phyloP scores from a whole-genome alignment of 1,140 invertebrate species.

The Aricia agestis region DNA sequence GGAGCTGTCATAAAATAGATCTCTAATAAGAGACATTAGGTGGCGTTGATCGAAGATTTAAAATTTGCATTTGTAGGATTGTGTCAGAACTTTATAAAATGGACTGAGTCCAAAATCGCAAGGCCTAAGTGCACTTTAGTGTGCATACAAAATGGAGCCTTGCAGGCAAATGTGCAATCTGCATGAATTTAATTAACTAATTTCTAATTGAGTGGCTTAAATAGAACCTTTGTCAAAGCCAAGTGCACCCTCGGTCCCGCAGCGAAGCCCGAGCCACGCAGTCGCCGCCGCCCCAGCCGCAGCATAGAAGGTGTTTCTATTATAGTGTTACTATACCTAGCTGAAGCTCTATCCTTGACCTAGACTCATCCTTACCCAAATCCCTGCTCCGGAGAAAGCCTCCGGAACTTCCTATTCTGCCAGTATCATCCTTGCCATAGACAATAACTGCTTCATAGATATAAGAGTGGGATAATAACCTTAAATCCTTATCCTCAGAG shows the following conservation, averaged over 20 bases:
- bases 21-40: no score
- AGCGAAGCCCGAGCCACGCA: background rate
- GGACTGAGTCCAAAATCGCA: background rate
- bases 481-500: background rate
- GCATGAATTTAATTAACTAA: constrained; percentile 7
- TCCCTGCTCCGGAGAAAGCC: background rate
- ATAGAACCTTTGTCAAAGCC: constrained; percentile 11
- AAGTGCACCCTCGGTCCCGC: constrained; percentile 7
- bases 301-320: constrained; percentile 16
- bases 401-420: background rate
- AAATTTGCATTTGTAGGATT: no score
- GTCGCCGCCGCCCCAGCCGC: background rate
- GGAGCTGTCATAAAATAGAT: no score
- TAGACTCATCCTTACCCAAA: background rate
- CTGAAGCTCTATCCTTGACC: background rate
- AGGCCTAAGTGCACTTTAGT: background rate
- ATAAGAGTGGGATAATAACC: background rate
- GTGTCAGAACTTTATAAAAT: background rate
- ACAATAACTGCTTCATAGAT: background rate
- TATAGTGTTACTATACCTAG: constrained; percentile 8
- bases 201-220: constrained; percentile 14
- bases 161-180: background rate
- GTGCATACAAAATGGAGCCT: background rate
- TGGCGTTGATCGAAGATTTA: no score
- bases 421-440: no score